phyloP scores from a whole-genome alignment of 1,140 invertebrate species.

The Paramacrobiotus metropolitanus region DNA sequence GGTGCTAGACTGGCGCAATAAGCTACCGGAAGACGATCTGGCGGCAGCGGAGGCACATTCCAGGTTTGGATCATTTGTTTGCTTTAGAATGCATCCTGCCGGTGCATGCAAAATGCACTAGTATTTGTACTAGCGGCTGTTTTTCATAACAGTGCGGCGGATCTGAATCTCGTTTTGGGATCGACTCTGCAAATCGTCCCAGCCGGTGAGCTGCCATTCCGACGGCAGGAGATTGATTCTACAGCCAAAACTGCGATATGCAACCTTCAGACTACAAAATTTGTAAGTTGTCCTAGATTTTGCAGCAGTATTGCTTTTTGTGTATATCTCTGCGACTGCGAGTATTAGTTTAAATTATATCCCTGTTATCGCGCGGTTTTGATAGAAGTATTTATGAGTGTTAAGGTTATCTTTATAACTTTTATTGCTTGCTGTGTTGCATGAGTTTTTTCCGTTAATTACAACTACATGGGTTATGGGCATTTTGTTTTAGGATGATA shows the following conservation, averaged over 20 bases:
- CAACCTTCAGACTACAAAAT: constrained; percentile 89
- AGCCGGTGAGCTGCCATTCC: constrained; percentile 72
- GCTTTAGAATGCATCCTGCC: constrained; percentile 8
- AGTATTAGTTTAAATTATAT: constrained; percentile 2
- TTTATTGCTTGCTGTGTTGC: background rate
- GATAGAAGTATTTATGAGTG: too few relatives aligned
- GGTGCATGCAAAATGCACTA: constrained; percentile 6
- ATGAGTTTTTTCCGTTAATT: constrained; percentile 4
- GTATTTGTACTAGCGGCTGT: constrained; percentile 7
- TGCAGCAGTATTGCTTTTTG: constrained; percentile 6
- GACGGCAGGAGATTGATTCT: constrained; percentile 49
- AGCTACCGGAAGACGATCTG: constrained; percentile 68
- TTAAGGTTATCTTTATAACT: background rate
- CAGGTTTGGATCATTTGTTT: constrained; percentile 30
- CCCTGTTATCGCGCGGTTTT: too few relatives aligned
- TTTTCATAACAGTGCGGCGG: constrained; percentile 40
- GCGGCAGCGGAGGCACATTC: constrained; percentile 62
- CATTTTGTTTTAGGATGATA: constrained; percentile 46
- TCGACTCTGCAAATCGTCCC: constrained; percentile 92
- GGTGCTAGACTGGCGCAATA: constrained; percentile 94
- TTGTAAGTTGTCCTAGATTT: constrained; percentile 34
- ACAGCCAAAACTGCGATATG: constrained; percentile 69
- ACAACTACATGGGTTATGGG: background rate
- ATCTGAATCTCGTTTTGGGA: constrained; percentile 75
- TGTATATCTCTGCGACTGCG: background rate